Base-by-base conservation (phyloP, 2,797 vertebrate species). In the Sebastes umbrosus region DNA sequence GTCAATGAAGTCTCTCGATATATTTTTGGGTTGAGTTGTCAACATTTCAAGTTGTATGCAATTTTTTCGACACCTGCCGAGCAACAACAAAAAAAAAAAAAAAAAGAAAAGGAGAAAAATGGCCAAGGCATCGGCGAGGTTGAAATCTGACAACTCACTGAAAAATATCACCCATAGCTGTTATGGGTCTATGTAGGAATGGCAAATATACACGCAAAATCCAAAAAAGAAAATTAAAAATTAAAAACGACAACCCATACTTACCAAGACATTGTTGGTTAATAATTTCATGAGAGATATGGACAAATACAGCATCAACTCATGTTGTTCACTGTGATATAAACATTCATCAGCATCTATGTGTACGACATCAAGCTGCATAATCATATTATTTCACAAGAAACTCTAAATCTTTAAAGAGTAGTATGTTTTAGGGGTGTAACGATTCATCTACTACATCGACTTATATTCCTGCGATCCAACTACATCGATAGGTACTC, bases 11-110 rank as follows among this genome's bases (percentile, higher is more conserved):
- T 96, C 96, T 95, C 84, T 95, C 84, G 9, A 92, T 95, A 96
- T 97, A 96, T 97, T 97, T 97, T 96, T 96, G 94, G 95, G 94
- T 92, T 91, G 94, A 97, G 96, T 96, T 97, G 96, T 96, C 96
- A 97, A 90, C 93, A 96, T 96, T 97, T 96, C 96, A 90, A 82
- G 54, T 82, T 86, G 39, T 69, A 71, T 74, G 58, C 24, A 79
- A 72, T 72, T 82, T 86, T 83, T 79, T 75, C 10, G 64, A 81
- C 66, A 75, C 86, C 83, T 84, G 90, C 88, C 88, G 78, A 89
- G 87, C 86, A 64, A 71, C 13, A 79, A 69, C 64, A 63, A 13
- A 84, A 64, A 71, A 2, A 46, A 66, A 43, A 43, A 43, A 43
- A 43, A 43, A 43, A 43, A 43, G 39, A 66, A 63, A 43, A 18